These are phyloP conservation scores for Drosophila barbarae DNA, from an alignment of 2,888 invertebrate species.

Conservation along the genomic window DNA sequence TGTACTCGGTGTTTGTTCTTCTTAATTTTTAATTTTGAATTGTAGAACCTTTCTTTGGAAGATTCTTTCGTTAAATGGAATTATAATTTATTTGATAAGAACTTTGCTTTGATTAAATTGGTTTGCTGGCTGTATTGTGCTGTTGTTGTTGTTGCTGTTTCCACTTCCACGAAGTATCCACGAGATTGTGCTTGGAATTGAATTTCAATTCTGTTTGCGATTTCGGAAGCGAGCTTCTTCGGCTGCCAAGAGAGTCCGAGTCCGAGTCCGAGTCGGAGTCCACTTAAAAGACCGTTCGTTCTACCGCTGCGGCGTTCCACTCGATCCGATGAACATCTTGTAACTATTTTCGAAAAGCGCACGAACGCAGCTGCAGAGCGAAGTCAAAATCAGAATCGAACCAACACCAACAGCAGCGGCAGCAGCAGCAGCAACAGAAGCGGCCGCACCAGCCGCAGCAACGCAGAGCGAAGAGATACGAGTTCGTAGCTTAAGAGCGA, in stretches of 20 bases:
- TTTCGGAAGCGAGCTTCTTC: conserved; percentile 39
- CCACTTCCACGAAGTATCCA: conserved; percentile 12
- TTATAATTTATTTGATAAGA: conserved; percentile 5
- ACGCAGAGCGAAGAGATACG: conserved; percentile 41
- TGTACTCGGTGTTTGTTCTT: conserved; percentile 1
- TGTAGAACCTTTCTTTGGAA: conserved; percentile 2
- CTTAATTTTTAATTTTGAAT: background rate
- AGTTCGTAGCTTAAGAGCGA: conserved; percentile 59
- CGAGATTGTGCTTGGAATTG: conserved; percentile 22
- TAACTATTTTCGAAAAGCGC: conserved; percentile 78
- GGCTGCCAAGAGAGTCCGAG: conserved; percentile 42
- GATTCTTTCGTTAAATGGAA: background rate
- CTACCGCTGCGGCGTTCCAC: conserved; percentile 77
- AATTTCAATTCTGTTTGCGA: conserved; percentile 29
- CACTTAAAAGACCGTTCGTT: conserved; percentile 47
- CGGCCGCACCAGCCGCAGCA: background rate
- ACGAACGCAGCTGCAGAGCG: conserved; percentile 76
- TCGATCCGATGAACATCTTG: conserved; percentile 79
- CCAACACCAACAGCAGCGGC: conserved; percentile 54
- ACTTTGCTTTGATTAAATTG: conserved; percentile 11
- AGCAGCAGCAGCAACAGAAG: conserved; percentile 42
- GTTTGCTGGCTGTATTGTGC: conserved; percentile 7
- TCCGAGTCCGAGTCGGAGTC: conserved; percentile 35
- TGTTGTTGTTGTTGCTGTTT: background rate
- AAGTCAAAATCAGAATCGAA: conserved; percentile 65